Conservation (phyloP, 2,797 vertebrate species). For the Malurus leucopterus region DNA sequence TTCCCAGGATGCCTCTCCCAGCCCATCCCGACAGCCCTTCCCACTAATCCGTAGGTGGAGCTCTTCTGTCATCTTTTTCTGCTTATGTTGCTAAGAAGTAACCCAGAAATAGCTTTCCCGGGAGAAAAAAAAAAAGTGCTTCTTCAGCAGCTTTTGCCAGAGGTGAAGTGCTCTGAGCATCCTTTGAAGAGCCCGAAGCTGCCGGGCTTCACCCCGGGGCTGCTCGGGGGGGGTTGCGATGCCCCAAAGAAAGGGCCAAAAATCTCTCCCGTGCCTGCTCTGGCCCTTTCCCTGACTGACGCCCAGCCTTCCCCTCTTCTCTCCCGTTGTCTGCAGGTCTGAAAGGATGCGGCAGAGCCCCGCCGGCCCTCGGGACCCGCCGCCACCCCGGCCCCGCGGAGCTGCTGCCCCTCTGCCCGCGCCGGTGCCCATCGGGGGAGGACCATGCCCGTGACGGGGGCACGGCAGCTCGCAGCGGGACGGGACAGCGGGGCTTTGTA, state of each 20-base stretch:
- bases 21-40: slow-evolving; percentile 20
- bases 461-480: slow-evolving; percentile 70
- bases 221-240: rapidly evolving
- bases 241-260: neutral
- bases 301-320: neutral
- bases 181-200: slow-evolving; percentile 1
- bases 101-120: slow-evolving; percentile 42
- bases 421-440: slow-evolving; percentile 20
- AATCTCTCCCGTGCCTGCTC: neutral
- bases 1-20: neutral
- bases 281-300: neutral
- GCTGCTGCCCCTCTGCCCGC: neutral
- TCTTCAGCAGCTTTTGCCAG: slow-evolving; percentile 33
- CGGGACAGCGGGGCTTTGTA: slow-evolving; percentile 53
- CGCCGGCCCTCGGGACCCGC: neutral
- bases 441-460: slow-evolving; percentile 74
- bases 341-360: slow-evolving; percentile 50
- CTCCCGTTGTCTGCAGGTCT: slow-evolving; percentile 21
- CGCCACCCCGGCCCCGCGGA: neutral
- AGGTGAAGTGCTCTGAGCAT: slow-evolving; percentile 3
- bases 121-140: neutral
- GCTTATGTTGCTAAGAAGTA: slow-evolving; percentile 39
- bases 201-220: neutral
- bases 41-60: slow-evolving; percentile 57
- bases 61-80: slow-evolving; percentile 56